Conservation (phyloP, 2,888 invertebrate species). For the Syrphus vitripennis region DNA sequence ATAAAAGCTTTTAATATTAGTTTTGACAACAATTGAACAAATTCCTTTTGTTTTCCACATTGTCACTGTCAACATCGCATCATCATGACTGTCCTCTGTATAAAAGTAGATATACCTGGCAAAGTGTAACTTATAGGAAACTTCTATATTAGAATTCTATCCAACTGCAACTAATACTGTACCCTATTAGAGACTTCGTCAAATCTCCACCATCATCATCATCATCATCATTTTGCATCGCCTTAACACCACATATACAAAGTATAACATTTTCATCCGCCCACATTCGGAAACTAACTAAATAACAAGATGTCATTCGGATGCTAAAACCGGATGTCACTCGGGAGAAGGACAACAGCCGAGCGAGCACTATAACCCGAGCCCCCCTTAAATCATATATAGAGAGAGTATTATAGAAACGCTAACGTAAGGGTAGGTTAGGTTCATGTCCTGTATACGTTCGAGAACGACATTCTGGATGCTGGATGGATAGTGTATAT, state of each 20-base stretch:
- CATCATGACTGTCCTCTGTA: neutral
- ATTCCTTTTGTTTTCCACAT: conserved; percentile 30
- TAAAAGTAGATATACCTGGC: neutral
- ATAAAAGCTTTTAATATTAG: conserved; percentile 33
- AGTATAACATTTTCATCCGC: conserved; percentile 40
- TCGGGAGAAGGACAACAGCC: conserved; percentile 47
- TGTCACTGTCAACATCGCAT: conserved; percentile 3
- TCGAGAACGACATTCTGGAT: conserved; percentile 30
- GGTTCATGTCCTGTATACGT: conserved; percentile 13
- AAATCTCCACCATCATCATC: conserved; percentile 48
- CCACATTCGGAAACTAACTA: conserved; percentile 68
- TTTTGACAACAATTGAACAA: conserved; percentile 32
- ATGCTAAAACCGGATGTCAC: conserved; percentile 69
- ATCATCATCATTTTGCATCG: neutral
- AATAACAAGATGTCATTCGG: conserved; percentile 71
- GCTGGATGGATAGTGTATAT: conserved; percentile 4
- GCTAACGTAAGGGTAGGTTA: conserved; percentile 46
- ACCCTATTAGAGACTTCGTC: conserved; percentile 63
- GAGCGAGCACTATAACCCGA: conserved; percentile 38
- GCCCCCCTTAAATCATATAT: conserved; percentile 29
- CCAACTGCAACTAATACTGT: conserved; percentile 55
- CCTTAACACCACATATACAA: neutral
- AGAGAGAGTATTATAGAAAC: too few relatives aligned
- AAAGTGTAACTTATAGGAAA: conserved; percentile 18
- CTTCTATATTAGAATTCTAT: conserved; percentile 30